Conservation (phyloP, 2,888 invertebrate genomes). For the Megalurothrips usitatus region DNA sequence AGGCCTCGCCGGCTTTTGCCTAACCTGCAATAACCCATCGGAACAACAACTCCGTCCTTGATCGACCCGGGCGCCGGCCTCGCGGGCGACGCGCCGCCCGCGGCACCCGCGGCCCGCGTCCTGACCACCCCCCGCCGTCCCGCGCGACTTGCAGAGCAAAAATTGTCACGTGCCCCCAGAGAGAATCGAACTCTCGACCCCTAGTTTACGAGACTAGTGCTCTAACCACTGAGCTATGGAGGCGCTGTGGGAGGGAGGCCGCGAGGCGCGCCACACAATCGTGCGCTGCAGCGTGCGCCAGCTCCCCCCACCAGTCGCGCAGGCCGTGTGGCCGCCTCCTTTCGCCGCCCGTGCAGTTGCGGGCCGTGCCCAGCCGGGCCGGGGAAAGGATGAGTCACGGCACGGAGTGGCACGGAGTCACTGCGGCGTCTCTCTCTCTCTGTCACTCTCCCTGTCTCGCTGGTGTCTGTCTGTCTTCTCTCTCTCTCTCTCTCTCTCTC, state of each 20-base stretch:
- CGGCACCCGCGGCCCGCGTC: too few species aligned
- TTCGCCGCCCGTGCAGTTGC: neutral
- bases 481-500: neutral
- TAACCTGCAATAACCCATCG: too few species aligned
- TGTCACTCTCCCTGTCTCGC: neutral
- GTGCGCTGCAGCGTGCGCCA: neutral
- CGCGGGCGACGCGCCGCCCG: too few species aligned
- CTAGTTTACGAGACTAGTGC: slow-evolving; percentile 22
- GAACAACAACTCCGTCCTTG: too few species aligned
- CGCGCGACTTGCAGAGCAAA: neutral
- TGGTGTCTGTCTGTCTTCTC: too few species aligned
- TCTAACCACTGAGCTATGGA: slow-evolving; percentile 26
- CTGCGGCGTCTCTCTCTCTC: neutral
- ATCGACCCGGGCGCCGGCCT: too few species aligned
- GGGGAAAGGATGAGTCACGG: neutral
- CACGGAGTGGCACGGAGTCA: too few species aligned
- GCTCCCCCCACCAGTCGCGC: slow-evolving; percentile 4
- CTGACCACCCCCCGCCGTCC: too few species aligned
- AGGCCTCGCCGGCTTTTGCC: too few species aligned
- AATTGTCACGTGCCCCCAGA: slow-evolving; percentile 9
- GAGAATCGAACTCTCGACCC: slow-evolving; percentile 25
- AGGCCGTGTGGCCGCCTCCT: neutral
- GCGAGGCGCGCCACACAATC: slow-evolving; percentile 9
- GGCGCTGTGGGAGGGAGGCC: neutral
- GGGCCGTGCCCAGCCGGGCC: neutral